These are phyloP conservation scores for Desmophyllum pertusum DNA, from an alignment of 92 coral and sea anemone species.

Conservation along the genomic window DNA sequence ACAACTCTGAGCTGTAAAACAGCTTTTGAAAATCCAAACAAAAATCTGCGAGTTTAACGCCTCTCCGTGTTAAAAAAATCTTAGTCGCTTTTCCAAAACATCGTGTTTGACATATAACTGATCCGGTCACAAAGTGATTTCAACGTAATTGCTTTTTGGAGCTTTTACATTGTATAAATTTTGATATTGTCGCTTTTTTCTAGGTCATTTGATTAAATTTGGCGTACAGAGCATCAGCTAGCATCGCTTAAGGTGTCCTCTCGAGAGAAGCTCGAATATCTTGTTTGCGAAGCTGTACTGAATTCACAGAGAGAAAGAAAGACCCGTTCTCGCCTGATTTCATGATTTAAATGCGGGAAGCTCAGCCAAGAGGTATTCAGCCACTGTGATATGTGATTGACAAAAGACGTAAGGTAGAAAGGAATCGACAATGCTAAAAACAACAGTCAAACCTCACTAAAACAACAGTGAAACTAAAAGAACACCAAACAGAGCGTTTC, in stretches of 20 bases:
- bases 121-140: constrained; percentile 2
- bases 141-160: not conserved
- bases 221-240: not conserved
- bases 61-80: not conserved
- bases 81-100: not conserved
- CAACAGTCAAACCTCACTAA: not conserved
- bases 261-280: not conserved
- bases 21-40: not conserved
- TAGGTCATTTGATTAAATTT: not conserved
- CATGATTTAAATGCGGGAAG: not conserved
- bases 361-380: not conserved
- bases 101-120: not conserved
- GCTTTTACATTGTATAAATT: not conserved
- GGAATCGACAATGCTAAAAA: not conserved
- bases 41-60: not conserved
- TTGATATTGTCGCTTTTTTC: not conserved
- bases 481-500: not conserved
- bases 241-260: not conserved
- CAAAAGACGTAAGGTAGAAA: not conserved
- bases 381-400: not conserved
- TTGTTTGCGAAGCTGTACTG: not conserved
- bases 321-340: not conserved
- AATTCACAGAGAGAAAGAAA: not conserved
- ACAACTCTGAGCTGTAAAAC: not conserved
- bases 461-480: not conserved